Conservation (phyloP, 2,797 vertebrate species). For the Pitangus sulphuratus region DNA sequence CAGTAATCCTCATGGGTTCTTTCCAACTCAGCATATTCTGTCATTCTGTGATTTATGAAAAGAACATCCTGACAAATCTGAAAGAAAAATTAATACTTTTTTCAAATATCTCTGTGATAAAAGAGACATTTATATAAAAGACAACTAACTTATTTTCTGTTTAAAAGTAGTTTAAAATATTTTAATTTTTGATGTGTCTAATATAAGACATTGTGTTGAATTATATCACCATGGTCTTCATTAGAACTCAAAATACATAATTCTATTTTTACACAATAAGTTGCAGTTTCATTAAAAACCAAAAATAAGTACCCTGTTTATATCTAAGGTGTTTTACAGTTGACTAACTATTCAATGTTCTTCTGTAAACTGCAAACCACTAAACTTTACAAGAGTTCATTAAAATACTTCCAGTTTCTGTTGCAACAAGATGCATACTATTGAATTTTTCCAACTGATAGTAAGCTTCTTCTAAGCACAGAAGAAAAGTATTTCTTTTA, state of each 20-base stretch:
- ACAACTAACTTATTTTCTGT: background rate
- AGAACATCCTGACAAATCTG: background rate
- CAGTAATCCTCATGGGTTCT: background rate
- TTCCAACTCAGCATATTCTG: background rate
- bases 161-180: background rate
- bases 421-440: background rate
- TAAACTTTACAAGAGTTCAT: background rate
- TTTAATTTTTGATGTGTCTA: background rate
- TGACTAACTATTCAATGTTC: background rate
- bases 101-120: background rate
- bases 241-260: background rate
- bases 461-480: background rate
- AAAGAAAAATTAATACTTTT: background rate
- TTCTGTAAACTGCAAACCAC: background rate
- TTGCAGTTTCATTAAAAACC: background rate
- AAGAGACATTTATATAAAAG: background rate
- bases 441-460: background rate
- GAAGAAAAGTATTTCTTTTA: background rate
- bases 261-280: background rate
- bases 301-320: background rate
- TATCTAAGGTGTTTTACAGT: background rate
- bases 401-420: background rate
- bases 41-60: background rate
- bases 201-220: background rate
- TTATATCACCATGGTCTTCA: background rate